Conservation (phyloP, 2,797 vertebrate genomes). For the Esox masquinongy region DNA sequence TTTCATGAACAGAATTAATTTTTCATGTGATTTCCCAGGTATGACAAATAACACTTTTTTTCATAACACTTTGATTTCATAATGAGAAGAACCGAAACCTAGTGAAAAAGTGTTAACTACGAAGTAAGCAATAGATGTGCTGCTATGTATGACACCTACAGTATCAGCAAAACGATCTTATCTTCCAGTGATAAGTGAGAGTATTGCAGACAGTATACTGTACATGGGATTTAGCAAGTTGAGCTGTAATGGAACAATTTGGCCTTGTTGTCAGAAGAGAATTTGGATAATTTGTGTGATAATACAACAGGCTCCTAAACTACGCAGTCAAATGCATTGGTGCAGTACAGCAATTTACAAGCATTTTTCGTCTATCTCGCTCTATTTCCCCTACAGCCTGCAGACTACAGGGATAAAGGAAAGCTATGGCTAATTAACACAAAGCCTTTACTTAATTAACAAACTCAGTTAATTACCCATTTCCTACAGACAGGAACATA, state of each 20-base stretch:
- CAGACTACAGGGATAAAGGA: not conserved
- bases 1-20: not conserved
- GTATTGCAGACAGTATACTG: not conserved
- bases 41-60: not conserved
- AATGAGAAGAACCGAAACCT: not conserved
- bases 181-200: not conserved
- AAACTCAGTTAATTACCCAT: constrained; percentile 16
- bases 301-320: too few relatives aligned
- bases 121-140: too few relatives aligned
- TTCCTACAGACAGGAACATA: not conserved
- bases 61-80: not conserved
- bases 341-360: not conserved
- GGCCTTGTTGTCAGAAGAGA: too few relatives aligned
- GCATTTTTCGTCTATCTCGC: not conserved
- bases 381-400: not conserved
- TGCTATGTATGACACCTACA: too few relatives aligned
- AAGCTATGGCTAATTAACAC: constrained; percentile 22
- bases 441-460: constrained; percentile 29
- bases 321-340: too few relatives aligned
- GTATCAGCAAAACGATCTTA: not conserved
- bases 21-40: not conserved
- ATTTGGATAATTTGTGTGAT: too few relatives aligned
- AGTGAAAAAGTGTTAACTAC: not conserved
- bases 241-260: not conserved
- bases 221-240: not conserved